Percentiles rank a stretch among this genome's conserved stretches.
phyloP scores from a whole-genome alignment of 2,888 invertebrate genomes.

The Epinotia brunnichana region DNA sequence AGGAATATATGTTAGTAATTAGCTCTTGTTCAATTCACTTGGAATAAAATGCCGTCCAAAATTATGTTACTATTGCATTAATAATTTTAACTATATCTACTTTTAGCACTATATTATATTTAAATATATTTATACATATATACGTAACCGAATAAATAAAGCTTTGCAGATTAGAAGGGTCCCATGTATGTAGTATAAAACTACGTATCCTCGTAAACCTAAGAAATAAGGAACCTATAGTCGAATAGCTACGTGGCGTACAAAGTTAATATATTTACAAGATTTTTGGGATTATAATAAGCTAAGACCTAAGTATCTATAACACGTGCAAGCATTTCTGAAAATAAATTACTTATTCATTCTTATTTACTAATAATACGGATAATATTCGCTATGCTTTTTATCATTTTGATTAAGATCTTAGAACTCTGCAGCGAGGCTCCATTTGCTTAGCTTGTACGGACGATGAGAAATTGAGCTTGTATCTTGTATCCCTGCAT shows the following conservation, averaged over 20 bases:
- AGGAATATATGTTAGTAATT: constrained; percentile 29
- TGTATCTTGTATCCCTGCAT: too few relatives aligned
- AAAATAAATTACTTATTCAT: background rate
- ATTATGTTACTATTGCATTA: constrained; percentile 61
- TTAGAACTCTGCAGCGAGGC: background rate
- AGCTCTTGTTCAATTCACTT: constrained; percentile 33
- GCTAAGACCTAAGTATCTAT: background rate
- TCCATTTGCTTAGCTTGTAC: background rate
- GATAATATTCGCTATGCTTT: background rate
- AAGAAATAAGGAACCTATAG: constrained; percentile 12
- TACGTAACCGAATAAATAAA: constrained; percentile 6
- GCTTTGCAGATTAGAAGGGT: background rate
- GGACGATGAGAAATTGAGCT: background rate
- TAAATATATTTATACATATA: constrained; percentile 11
- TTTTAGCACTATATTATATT: constrained; percentile 13
- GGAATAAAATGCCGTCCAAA: constrained; percentile 73
- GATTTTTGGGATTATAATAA: constrained; percentile 1
- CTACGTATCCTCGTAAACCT: background rate
- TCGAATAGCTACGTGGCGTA: background rate
- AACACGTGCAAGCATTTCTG: constrained; percentile 27
- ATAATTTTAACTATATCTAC: constrained; percentile 45
- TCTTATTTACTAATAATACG: background rate
- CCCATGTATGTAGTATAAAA: background rate
- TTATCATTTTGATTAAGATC: background rate
- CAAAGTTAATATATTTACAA: constrained; percentile 19